A percentile compares a stretch with the other conserved stretches of the same genome.
Conservation (phyloP, 2,888 invertebrate genomes). For the Melanostoma mellinum region DNA sequence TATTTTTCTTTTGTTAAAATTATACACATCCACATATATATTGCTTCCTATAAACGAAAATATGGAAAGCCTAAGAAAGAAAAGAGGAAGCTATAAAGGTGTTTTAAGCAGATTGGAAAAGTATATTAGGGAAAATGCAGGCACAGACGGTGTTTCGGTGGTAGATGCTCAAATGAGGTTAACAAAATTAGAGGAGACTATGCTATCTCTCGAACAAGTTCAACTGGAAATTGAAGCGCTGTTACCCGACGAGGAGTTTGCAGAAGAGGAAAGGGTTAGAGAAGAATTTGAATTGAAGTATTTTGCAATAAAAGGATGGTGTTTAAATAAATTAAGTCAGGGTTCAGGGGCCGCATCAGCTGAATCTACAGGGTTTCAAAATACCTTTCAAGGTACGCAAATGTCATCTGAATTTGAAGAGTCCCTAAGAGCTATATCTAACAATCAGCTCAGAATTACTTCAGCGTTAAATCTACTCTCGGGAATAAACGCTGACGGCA, state of each 20-base stretch:
- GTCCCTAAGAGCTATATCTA: neutral
- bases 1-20: too few relatives aligned
- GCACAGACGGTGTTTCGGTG: too few relatives aligned
- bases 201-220: neutral
- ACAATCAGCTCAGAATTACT: neutral
- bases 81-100: too few relatives aligned
- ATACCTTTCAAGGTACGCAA: neutral
- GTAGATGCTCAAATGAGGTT: too few relatives aligned
- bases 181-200: neutral
- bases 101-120: too few relatives aligned
- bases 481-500: neutral
- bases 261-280: conserved; percentile 1
- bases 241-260: neutral
- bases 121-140: too few relatives aligned
- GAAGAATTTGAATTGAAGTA: conserved; percentile 18
- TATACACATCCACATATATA: too few relatives aligned
- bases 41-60: too few relatives aligned
- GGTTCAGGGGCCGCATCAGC: neutral
- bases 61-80: too few relatives aligned
- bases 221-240: neutral
- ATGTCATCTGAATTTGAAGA: neutral
- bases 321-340: neutral
- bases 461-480: neutral
- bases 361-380: neutral
- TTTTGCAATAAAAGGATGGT: conserved; percentile 15